Base-by-base conservation (phyloP, 2,113 vertebrate species). In the Stigmatopora nigra region DNA sequence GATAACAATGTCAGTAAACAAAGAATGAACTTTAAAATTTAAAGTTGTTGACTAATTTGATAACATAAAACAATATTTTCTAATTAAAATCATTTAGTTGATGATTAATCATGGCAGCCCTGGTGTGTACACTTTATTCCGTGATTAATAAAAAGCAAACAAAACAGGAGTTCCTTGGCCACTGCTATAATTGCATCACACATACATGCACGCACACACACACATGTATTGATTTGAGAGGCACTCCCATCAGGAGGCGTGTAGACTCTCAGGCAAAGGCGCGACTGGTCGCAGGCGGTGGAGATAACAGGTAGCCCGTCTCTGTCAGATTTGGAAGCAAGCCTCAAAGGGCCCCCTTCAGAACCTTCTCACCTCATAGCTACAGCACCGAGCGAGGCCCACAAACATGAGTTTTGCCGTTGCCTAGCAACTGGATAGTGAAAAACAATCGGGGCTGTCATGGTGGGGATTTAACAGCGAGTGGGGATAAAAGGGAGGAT, bases 361-460 rank as follows among this genome's bases (percentile, higher is more conserved):
- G 65, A 52, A 46, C 73, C 60, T 71, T 65, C 9, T 77, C 68
- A 55, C 69, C 69, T 61, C 0, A 69, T 61, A 45, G 65, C 25
- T 35, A 70, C 71, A 62, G 64, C 56, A 14, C 65, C 20, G n/a
- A 46, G 51, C 20, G n/a, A 46, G 51, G 55, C 79, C 78, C 73
- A 71, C 73, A 69, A 75, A 80, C 81, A 74, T 69, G 80, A 77
- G 78, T 80, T 76, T 64, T 77, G 70, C 70, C 63, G 88, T 91
- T 89, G 87, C 90, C 78, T 90, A 88, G 90, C 88, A 91, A 91
- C 90, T 84, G 78, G 73, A 74, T 67, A 75, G 67, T 3, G n/a
- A 71, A 81, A 84, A 77, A 73, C 76, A 67, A 78, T 75, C 70
- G 69, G 78, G 70, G 75, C 47, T 67, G 60, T 78, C 49, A 68